These are phyloP conservation scores for Aphodius sticticus DNA, from an alignment of 2,888 invertebrate species.

Conservation along the genomic window DNA sequence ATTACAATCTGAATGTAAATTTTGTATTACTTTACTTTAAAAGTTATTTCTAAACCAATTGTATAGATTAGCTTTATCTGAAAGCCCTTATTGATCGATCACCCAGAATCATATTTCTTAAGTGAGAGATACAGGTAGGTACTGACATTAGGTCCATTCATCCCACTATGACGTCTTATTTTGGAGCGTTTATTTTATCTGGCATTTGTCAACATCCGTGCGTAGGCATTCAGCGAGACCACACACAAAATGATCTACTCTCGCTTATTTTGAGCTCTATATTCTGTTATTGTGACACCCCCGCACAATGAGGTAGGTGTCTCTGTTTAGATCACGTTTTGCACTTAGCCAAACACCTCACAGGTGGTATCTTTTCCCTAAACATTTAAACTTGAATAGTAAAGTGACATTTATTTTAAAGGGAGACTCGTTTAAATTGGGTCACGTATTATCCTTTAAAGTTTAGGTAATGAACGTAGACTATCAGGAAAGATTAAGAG, in stretches of 20 bases:
- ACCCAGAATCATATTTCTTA: background rate
- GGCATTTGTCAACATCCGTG: background rate
- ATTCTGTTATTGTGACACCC: background rate
- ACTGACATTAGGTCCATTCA: conserved; percentile 4
- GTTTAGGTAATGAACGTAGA: too few relatives aligned
- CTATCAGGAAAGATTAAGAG: too few relatives aligned
- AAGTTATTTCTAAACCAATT: background rate
- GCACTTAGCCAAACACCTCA: background rate
- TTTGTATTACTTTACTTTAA: too few relatives aligned
- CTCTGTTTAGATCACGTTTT: background rate
- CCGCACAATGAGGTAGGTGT: background rate
- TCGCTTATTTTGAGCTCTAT: conserved; percentile 4
- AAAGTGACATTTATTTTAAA: background rate
- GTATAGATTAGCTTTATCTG: background rate
- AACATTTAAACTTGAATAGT: background rate
- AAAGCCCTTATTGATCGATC: background rate
- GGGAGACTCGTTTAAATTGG: background rate
- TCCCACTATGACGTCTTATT: background rate
- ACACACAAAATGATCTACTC: background rate
- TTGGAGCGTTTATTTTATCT: background rate
- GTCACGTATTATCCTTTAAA: too few relatives aligned
- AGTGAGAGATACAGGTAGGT: background rate
- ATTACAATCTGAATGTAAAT: too few relatives aligned
- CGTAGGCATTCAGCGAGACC: background rate
- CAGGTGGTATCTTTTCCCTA: background rate